A percentile compares a stretch with the other conserved stretches of the same genome.
Evolutionary conservation across 2,888 invertebrate genomes (phyloP).

Genomic region (Elgonia sp.): DNA sequence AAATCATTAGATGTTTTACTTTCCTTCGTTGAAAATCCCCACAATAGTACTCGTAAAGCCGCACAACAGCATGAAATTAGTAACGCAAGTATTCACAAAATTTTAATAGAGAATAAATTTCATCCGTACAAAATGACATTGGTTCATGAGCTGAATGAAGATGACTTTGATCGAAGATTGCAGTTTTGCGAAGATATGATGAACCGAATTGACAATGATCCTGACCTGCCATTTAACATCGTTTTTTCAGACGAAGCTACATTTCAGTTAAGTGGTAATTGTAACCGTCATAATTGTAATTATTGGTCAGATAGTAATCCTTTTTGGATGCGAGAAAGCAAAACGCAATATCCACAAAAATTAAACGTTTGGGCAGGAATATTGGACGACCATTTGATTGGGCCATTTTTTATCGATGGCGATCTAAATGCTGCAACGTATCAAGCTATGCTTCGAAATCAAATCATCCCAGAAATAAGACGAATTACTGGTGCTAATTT

Average conservation of each 20-base stretch:
- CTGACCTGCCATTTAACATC: constrained; percentile 29
- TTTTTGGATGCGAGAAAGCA: constrained; percentile 52
- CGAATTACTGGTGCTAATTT: constrained; percentile 38
- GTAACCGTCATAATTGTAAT: constrained; percentile 55
- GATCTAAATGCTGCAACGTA: constrained; percentile 49
- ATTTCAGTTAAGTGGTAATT: constrained; percentile 46
- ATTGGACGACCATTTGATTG: too few species aligned
- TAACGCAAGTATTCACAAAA: constrained; percentile 47
- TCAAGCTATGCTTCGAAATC: constrained; percentile 46
- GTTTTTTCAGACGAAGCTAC: too few species aligned
- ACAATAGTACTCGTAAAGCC: constrained; percentile 35
- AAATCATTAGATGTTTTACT: too few species aligned
- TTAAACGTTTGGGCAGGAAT: too few species aligned
- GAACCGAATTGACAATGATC: constrained; percentile 57
- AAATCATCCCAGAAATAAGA: constrained; percentile 55
- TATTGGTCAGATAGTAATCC: constrained; percentile 56
- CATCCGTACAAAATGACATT: too few species aligned
- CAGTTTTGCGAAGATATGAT: too few species aligned
- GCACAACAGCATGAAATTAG: constrained; percentile 56
- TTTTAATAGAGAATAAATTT: constrained; percentile 60
- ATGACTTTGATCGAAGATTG: too few species aligned
- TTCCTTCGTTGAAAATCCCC: constrained; percentile 69
- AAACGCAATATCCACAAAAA: constrained; percentile 76
- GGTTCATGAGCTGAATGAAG: too few species aligned
- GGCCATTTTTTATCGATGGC: constrained; percentile 79